Percentiles rank a stretch among this genome's conserved stretches.
phyloP scores from a whole-genome alignment of 2,888 invertebrate genomes.

The Diaprepes abbreviatus region DNA sequence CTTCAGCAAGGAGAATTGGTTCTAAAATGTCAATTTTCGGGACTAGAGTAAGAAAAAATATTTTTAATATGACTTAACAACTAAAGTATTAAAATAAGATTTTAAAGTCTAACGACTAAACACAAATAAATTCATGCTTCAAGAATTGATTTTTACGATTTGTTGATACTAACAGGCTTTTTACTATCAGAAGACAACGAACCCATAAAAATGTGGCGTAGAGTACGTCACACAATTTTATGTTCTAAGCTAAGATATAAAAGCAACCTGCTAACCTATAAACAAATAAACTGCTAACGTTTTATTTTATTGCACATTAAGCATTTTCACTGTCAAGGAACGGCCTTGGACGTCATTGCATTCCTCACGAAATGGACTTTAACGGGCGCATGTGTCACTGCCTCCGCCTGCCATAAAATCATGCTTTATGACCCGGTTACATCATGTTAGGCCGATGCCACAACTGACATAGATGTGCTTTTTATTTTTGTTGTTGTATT shows the following conservation, averaged over 20 bases:
- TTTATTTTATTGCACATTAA: slow-evolving; percentile 60
- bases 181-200: slow-evolving; percentile 43
- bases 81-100: neutral
- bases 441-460: slow-evolving; percentile 57
- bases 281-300: slow-evolving; percentile 51
- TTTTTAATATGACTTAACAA: no score
- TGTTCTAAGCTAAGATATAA: slow-evolving; percentile 43
- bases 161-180: slow-evolving; percentile 32
- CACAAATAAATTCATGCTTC: slow-evolving; percentile 3
- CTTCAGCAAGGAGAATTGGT: no score
- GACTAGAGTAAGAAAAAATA: no score
- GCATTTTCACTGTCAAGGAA: slow-evolving; percentile 66
- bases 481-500: slow-evolving; percentile 23
- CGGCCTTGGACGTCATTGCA: slow-evolving; percentile 61
- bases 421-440: slow-evolving; percentile 66
- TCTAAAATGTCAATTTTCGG: no score
- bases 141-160: slow-evolving; percentile 25
- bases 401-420: slow-evolving; percentile 64
- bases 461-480: slow-evolving; percentile 37
- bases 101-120: neutral
- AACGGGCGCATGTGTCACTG: slow-evolving; percentile 65
- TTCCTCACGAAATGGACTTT: slow-evolving; percentile 61
- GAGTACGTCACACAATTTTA: slow-evolving; percentile 48
- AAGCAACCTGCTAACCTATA: slow-evolving; percentile 51
- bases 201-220: slow-evolving; percentile 48